phyloP scores from a whole-genome alignment of 1,140 invertebrate species.

The Drosophila pseudoobscura region DNA sequence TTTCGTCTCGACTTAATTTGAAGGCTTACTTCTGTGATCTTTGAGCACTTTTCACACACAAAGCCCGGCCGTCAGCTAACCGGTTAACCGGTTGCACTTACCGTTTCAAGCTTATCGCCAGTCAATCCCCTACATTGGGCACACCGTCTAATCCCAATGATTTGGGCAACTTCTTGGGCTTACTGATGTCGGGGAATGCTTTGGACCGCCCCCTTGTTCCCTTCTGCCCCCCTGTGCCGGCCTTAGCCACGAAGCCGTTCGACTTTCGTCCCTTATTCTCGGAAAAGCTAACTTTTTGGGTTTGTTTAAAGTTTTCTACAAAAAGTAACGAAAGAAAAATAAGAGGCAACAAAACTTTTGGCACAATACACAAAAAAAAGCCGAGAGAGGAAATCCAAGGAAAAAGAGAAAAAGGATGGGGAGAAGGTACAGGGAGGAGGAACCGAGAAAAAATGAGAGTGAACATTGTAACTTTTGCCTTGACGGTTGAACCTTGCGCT shows the following conservation, averaged over 20 bases:
- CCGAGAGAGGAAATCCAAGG: constrained; percentile 9
- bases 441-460: constrained; percentile 20
- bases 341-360: constrained; percentile 71
- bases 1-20: too few relatives aligned
- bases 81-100: constrained; percentile 42
- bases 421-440: too few relatives aligned
- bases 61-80: constrained; percentile 33
- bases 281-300: constrained; percentile 51
- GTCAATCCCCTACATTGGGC: not conserved
- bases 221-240: too few relatives aligned
- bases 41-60: constrained; percentile 8
- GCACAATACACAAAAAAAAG: constrained; percentile 9
- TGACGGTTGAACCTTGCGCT: constrained; percentile 41
- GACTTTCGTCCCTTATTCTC: too few relatives aligned
- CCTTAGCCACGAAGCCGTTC: constrained; percentile 1
- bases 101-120: constrained; percentile 39
- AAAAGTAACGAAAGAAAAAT: constrained; percentile 65
- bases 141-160: constrained; percentile 35
- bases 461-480: constrained; percentile 66
- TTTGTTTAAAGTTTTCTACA: constrained; percentile 63
- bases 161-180: constrained; percentile 66
- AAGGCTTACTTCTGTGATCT: constrained; percentile 20
- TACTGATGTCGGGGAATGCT: constrained; percentile 69
- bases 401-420: constrained; percentile 17
- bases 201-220: constrained; percentile 25